phyloP scores from a whole-genome alignment of 2,888 invertebrate genomes.

The Dexiosoma caninum region DNA sequence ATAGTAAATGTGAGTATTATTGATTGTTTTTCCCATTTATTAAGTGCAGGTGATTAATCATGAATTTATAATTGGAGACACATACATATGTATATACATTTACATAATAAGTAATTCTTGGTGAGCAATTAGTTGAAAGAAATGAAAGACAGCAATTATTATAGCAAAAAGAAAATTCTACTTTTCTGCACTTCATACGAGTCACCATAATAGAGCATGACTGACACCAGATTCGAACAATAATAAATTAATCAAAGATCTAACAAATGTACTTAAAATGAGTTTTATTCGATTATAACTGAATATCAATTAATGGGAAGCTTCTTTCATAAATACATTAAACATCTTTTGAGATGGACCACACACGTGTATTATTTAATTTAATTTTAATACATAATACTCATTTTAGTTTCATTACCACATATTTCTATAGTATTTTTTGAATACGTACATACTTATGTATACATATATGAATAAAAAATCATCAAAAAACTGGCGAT shows the following conservation, averaged over 20 bases:
- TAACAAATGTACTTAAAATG: neutral
- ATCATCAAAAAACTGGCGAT: constrained; percentile 34
- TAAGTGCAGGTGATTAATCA: constrained; percentile 51
- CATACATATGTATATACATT: constrained; percentile 6
- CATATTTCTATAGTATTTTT: constrained; percentile 44
- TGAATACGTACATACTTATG: constrained; percentile 46
- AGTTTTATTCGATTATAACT: neutral
- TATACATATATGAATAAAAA: constrained; percentile 29
- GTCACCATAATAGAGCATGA: constrained; percentile 6
- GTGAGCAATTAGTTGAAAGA: constrained; percentile 3
- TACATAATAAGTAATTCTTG: constrained; percentile 4
- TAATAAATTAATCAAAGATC: constrained; percentile 3
- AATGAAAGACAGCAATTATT: constrained; percentile 16
- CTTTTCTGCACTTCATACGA: neutral
- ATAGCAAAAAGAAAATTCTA: constrained; percentile 1
- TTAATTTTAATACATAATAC: constrained; percentile 31
- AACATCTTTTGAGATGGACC: neutral
- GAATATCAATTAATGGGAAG: too few species aligned
- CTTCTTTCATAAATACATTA: too few species aligned
- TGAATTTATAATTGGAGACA: neutral
- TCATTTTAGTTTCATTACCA: constrained; percentile 49
- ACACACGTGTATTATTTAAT: constrained; percentile 15
- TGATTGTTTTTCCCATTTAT: constrained; percentile 37
- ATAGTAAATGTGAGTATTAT: constrained; percentile 43
- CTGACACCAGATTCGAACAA: neutral